phyloP scores from a whole-genome alignment of 2,113 vertebrate genomes.

The Sinocyclocheilus rhinocerous region DNA sequence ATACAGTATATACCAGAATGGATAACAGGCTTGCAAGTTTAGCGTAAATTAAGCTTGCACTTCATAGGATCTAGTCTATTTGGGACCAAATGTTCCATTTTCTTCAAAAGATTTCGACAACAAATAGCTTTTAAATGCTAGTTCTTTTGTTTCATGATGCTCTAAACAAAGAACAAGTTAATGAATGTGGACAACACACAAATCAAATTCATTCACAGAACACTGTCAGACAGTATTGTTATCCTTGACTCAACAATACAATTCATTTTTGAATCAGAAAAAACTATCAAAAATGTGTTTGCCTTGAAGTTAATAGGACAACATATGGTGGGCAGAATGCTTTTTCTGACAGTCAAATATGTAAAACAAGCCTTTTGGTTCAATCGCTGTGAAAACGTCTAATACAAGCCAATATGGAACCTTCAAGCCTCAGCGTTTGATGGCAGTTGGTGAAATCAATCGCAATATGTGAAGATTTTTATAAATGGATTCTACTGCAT shows the following conservation, averaged over 20 bases:
- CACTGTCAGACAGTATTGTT: background rate
- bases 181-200: background rate
- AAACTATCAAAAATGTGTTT: constrained; percentile 4
- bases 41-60: background rate
- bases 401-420: constrained; percentile 25
- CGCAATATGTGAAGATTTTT: background rate
- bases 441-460: constrained; percentile 20
- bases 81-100: background rate
- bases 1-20: too few species aligned
- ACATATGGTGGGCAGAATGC: constrained; percentile 46
- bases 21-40: too few species aligned
- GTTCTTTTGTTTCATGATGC: background rate
- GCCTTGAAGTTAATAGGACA: constrained; percentile 27
- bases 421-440: background rate
- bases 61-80: background rate
- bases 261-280: background rate
- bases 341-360: constrained; percentile 34
- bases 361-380: constrained; percentile 38
- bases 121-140: background rate
- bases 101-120: background rate
- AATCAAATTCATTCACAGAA: background rate
- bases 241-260: background rate
- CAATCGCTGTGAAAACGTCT: background rate
- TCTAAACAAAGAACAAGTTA: background rate
- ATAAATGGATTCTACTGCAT: background rate